Percentiles rank a stretch among this genome's conserved stretches.
Evolutionary conservation across 2,888 invertebrate species (phyloP).

Genomic region (Melangyna quadrimaculata): DNA sequence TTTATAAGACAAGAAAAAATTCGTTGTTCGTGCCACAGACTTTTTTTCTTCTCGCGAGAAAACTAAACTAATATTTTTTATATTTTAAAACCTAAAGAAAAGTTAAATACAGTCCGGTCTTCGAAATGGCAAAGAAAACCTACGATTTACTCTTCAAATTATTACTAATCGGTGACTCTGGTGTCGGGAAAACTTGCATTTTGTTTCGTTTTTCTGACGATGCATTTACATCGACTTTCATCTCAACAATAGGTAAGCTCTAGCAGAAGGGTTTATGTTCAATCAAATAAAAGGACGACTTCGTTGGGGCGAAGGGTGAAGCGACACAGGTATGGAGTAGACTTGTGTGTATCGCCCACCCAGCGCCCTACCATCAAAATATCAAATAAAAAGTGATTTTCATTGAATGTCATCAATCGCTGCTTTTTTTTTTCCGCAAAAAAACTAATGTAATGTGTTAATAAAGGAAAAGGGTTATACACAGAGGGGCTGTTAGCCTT

Average conservation of each 20-base stretch:
- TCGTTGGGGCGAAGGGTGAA: slow-evolving; percentile 16
- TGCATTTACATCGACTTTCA: slow-evolving; percentile 96
- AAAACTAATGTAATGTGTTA: background rate
- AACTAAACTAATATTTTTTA: slow-evolving; percentile 29
- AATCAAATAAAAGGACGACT: slow-evolving; percentile 44
- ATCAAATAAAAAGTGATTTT: background rate
- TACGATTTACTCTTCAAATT: slow-evolving; percentile 97
- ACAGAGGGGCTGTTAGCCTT: slow-evolving; percentile 20
- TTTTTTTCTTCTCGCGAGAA: slow-evolving; percentile 47
- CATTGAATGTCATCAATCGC: slow-evolving; percentile 1
- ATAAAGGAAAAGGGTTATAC: background rate
- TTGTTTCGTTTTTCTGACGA: slow-evolving; percentile 97
- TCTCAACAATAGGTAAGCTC: slow-evolving; percentile 95
- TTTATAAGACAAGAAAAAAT: slow-evolving; percentile 58
- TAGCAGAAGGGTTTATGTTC: background rate
- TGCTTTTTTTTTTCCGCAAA: background rate
- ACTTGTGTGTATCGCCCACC: slow-evolving; percentile 58
- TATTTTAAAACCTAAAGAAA: slow-evolving; percentile 19
- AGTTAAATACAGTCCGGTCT: slow-evolving; percentile 24
- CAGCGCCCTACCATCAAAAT: background rate
- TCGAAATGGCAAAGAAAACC: slow-evolving; percentile 95
- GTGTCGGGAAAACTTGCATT: slow-evolving; percentile 97
- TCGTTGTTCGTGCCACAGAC: slow-evolving; percentile 25
- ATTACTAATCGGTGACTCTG: slow-evolving; percentile 95
- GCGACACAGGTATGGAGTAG: slow-evolving; percentile 19